A percentile compares a stretch with the other conserved stretches of the same genome.
These are phyloP conservation scores for Plagiodera versicolora DNA, from an alignment of 2,888 invertebrate species.

Conservation along the genomic window DNA sequence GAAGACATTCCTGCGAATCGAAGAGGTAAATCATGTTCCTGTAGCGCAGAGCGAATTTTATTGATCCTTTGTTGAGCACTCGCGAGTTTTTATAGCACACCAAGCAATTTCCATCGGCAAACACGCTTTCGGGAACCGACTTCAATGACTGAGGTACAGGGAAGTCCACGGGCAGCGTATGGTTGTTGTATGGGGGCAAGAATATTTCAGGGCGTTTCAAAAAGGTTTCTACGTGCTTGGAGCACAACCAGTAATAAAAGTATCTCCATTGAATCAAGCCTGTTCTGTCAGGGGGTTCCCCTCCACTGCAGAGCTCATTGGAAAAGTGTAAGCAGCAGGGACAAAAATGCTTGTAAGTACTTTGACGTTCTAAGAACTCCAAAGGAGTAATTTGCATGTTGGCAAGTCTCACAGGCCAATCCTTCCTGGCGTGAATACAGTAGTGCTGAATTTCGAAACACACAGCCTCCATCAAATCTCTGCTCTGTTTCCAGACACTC, in stretches of 20 bases:
- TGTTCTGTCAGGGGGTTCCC: conserved; percentile 57
- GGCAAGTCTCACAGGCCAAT: conserved; percentile 57
- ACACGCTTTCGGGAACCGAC: conserved; percentile 45
- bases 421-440: conserved; percentile 54
- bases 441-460: conserved; percentile 59
- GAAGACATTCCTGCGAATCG: conserved; percentile 57
- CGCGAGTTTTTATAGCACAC: conserved; percentile 64
- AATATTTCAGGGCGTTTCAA: conserved; percentile 54
- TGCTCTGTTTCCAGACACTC: conserved; percentile 58
- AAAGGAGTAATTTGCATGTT: conserved; percentile 62
- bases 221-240: conserved; percentile 58
- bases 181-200: conserved; percentile 49
- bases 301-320: conserved; percentile 50
- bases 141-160: conserved; percentile 50
- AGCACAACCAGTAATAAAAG: conserved; percentile 65
- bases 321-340: conserved; percentile 60
- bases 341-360: conserved; percentile 60
- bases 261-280: conserved; percentile 61
- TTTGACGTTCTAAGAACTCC: conserved; percentile 58
- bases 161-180: conserved; percentile 55
- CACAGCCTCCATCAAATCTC: conserved; percentile 50
- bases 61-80: conserved; percentile 55
- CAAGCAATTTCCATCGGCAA: conserved; percentile 63
- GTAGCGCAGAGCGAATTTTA: conserved; percentile 57
- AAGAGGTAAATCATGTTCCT: conserved; percentile 60